Evolutionary conservation across 2,797 vertebrate species (phyloP).

Genomic region (Danio choprae): DNA sequence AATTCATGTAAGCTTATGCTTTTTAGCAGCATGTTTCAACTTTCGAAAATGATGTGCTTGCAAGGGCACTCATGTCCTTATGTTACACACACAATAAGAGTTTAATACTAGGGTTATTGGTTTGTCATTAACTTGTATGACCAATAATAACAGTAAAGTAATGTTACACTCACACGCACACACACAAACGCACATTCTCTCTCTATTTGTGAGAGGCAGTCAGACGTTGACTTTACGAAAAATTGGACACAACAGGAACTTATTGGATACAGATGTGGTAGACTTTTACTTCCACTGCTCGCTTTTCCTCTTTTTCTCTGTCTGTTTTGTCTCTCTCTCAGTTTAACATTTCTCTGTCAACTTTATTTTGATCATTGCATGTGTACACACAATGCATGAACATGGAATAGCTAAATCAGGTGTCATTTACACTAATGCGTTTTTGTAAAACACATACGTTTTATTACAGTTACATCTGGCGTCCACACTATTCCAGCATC

Average conservation of each 20-base stretch:
- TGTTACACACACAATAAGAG: background rate
- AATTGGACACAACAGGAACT: slow-evolving; percentile 53
- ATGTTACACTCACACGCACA: background rate
- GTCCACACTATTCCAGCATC: no score
- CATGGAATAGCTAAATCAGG: no score
- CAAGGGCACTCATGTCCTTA: background rate
- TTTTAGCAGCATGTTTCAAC: no score
- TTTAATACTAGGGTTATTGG: background rate
- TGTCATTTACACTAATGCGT: no score
- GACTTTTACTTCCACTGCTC: slow-evolving; percentile 34
- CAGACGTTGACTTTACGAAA: slow-evolving; percentile 62
- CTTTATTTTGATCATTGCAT: background rate
- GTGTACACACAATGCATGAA: no score
- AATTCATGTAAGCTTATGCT: no score
- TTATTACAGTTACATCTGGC: no score
- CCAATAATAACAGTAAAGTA: background rate
- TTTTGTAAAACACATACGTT: no score
- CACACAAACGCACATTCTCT: slow-evolving; percentile 4
- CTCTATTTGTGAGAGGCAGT: slow-evolving; percentile 6
- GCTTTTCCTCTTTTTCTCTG: slow-evolving; percentile 1
- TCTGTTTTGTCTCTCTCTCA: background rate
- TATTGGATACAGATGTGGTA: slow-evolving; percentile 73
- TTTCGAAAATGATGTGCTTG: no score
- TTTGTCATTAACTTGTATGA: background rate
- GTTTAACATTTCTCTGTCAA: background rate